Base-by-base conservation (phyloP, 2,113 vertebrate species). In the Nibea coibor region DNA sequence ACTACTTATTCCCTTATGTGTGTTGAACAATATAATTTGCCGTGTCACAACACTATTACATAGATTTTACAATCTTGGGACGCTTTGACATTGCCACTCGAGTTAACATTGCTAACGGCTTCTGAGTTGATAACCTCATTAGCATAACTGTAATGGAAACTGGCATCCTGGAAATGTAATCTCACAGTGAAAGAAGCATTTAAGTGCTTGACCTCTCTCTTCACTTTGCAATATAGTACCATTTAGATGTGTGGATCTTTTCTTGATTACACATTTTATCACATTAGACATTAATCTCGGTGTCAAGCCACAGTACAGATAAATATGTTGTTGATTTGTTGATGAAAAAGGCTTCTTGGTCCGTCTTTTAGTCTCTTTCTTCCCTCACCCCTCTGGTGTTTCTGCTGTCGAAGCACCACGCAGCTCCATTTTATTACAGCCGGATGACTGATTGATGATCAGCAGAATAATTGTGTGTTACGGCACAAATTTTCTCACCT, bases 321-420 rank as follows among this genome's bases (percentile, higher is more conserved):
- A 57, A 26, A 45, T 9, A 8, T 59, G 22, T 43, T 8, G 8
- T 22, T 48, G 10, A 20, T 16, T 19, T 43, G 54, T 4, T 39
- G 54, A 62, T 19, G 6, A 42, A 11, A n/a, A 22, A 69, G n/a
- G 10, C 54, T 53, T 64, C 14, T 26, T 59, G 2, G 19, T 59
- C 35, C 22, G 48, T 16, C 12, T 59, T n/a, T 14, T 10, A 39
- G 58, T 20, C 61, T 64, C 71, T 50, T 48, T 39, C 56, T 61
- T 11, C 15, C 2, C 17, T 48, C 12, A 31, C 35, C 45, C 26
- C 7, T 39, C 14, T 74, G 14, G 12, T 50, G 4, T 50, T 50
- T 73, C 24, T 35, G 31, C 47, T 24, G 47, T 64, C 59, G 53
- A 53, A 74, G 26, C 71, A 12, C 28, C 26, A 48, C 20, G 35